Base-by-base conservation (phyloP, 2,888 invertebrate species). In the Calephelis perditalis region DNA sequence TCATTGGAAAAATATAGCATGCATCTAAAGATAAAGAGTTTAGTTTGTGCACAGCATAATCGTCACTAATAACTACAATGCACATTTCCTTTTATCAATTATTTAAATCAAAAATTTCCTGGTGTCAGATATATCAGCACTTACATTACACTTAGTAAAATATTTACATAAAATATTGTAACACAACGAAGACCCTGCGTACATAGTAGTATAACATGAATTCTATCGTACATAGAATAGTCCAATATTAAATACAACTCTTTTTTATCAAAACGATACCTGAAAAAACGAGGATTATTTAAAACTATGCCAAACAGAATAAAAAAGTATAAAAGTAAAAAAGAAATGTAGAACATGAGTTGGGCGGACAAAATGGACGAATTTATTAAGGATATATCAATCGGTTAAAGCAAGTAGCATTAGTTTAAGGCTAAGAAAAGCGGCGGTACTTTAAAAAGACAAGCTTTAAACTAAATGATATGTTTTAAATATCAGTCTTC, bases 401-500 rank as follows among this genome's bases (percentile, higher is more conserved):
- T 59, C 59, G 47, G 36, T 62, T 57, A 57, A 58, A 64, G 54
- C 59, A 57, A 62, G 56, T 57, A 58, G 45, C 40, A 60, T 61
- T 62, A 65, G 61, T 57, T 57, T 52, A 58, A 36, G 57, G 59
- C 44, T 59, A 59, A 45, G 49, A 57, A 57, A 57, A 62, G 60
- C 57, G 37, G 44, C 44, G 58, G 49, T 47, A 45, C 44, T n/a
- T 12, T 57, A 56, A 61, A 61, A 57, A 49, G 60, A 52, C 44
- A 54, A 74, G 71, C 71, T 74, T 71, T 74, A 71, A 71, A 69
- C 73, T 75, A 79, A 81, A 82, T 82, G 80, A 83, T 83, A 84
- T 82, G 83, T 81, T 77, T 77, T 72, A 77, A 70, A 71, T 71
- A 74, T 83, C 83, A 84, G 83, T 84, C 83, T 84, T 83, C 70